A percentile compares a stretch with the other conserved stretches of the same genome.
Evolutionary conservation across 2,888 invertebrate genomes (phyloP).

Genomic region (Smittia aterrima): DNA sequence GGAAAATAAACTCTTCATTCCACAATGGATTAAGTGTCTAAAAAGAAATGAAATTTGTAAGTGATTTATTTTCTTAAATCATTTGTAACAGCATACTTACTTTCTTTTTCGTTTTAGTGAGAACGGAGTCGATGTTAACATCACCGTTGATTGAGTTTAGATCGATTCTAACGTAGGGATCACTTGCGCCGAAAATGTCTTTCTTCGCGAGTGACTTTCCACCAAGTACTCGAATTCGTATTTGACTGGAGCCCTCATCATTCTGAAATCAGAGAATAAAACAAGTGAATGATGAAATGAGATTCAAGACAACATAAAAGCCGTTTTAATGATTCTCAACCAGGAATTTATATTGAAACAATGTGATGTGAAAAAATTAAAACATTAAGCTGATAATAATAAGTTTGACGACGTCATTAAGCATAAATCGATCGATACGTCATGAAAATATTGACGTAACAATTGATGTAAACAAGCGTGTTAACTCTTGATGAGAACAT

Average conservation of each 20-base stretch:
- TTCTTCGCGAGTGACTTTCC: slow-evolving; percentile 94
- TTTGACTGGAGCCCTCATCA: slow-evolving; percentile 76
- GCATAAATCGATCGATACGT: too few species aligned
- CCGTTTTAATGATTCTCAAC: not conserved
- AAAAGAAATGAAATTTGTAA: slow-evolving; percentile 49
- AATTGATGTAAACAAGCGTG: too few species aligned
- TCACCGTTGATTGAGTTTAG: slow-evolving; percentile 81
- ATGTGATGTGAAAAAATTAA: too few species aligned
- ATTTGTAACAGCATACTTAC: slow-evolving; percentile 55
- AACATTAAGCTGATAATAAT: too few species aligned
- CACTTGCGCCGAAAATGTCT: slow-evolving; percentile 98
- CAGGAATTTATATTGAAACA: not conserved
- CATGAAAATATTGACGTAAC: too few species aligned
- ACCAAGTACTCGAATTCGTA: slow-evolving; percentile 80
- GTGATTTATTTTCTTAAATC: too few species aligned
- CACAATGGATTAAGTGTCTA: slow-evolving; percentile 95
- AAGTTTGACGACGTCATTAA: too few species aligned
- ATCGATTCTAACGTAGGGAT: slow-evolving; percentile 95
- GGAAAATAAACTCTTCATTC: slow-evolving; percentile 89
- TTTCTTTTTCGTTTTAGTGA: slow-evolving; percentile 96
- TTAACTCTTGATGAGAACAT: not conserved
- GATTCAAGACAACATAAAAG: not conserved
- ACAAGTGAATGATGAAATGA: not conserved
- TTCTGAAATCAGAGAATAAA: slow-evolving; percentile 57
- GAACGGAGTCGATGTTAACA: slow-evolving; percentile 85